These are phyloP conservation scores for Pyrocoelia pectoralis DNA, from an alignment of 2,888 invertebrate genomes.

Conservation along the genomic window DNA sequence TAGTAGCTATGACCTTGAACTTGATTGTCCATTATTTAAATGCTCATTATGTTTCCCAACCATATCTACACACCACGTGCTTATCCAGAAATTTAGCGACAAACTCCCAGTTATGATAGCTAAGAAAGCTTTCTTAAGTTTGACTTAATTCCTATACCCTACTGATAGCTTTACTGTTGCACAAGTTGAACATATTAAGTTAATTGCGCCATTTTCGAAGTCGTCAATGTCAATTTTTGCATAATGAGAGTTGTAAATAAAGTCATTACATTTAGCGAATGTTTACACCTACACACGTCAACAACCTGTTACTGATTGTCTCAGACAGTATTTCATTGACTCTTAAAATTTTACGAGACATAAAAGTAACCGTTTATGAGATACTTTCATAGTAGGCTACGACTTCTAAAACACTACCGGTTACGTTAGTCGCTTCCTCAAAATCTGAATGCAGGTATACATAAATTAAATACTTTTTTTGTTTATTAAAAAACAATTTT, in stretches of 20 bases:
- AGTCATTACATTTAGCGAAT: neutral
- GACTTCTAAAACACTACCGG: slow-evolving; percentile 4
- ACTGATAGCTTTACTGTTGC: too few relatives aligned
- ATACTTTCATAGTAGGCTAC: slow-evolving; percentile 47
- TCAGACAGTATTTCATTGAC: slow-evolving; percentile 58
- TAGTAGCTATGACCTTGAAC: slow-evolving; percentile 46
- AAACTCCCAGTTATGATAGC: too few relatives aligned
- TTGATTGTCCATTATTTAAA: slow-evolving; percentile 29
- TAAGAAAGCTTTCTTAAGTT: too few relatives aligned
- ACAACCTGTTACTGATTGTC: slow-evolving; percentile 51
- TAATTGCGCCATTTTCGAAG: neutral
- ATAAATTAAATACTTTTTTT: too few relatives aligned
- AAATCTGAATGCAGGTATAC: neutral
- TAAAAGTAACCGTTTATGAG: slow-evolving; percentile 62
- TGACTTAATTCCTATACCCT: too few relatives aligned
- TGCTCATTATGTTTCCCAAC: neutral
- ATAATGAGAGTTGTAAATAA: neutral
- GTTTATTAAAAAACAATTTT: neutral
- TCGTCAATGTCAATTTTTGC: neutral
- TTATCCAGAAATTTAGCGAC: too few relatives aligned
- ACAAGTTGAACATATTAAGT: neutral
- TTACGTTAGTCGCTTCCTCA: slow-evolving; percentile 11
- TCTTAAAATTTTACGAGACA: slow-evolving; percentile 61
- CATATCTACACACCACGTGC: too few relatives aligned
- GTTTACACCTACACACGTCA: slow-evolving; percentile 22